Evolutionary conservation across 2,888 invertebrate genomes (phyloP).

Genomic region (Netelia virgata): DNA sequence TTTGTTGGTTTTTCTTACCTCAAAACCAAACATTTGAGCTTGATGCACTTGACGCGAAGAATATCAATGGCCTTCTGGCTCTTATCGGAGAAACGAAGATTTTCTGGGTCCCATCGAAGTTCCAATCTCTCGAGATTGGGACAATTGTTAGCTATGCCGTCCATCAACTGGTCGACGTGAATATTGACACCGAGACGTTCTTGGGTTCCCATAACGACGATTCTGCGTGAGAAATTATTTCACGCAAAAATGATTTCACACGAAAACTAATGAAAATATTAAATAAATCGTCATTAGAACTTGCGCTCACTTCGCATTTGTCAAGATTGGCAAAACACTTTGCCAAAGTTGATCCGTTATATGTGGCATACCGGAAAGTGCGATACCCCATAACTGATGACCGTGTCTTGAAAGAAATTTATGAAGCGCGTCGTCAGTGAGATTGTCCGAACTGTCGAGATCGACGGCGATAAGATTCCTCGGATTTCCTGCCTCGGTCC

Average conservation of each 20-base stretch:
- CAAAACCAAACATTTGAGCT: constrained; percentile 96
- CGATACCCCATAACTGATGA: constrained; percentile 94
- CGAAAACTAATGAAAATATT: not conserved
- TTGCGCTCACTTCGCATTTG: constrained; percentile 93
- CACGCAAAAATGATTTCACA: constrained; percentile 2
- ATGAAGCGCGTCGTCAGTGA: constrained; percentile 96
- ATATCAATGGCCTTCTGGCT: constrained; percentile 99
- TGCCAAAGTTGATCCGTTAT: constrained; percentile 99
- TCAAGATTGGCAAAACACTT: constrained; percentile 95
- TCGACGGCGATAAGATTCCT: constrained; percentile 93
- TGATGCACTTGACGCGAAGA: constrained; percentile 96
- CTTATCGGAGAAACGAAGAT: constrained; percentile 99
- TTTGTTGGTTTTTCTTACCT: constrained; percentile 87
- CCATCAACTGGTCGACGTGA: constrained; percentile 99
- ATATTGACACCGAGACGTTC: constrained; percentile 98
- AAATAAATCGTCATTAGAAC: not conserved
- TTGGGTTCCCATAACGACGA: constrained; percentile 98
- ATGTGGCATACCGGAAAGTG: constrained; percentile 98
- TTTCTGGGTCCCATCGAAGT: constrained; percentile 99
- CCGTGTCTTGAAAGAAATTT: constrained; percentile 97
- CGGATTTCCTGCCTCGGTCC: constrained; percentile 94
- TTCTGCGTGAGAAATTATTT: constrained; percentile 87
- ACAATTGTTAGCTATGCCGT: constrained; percentile 97
- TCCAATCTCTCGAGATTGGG: constrained; percentile 95
- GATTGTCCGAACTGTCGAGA: constrained; percentile 97